phyloP scores from a whole-genome alignment of 2,113 vertebrate species.

The Lepus timidus region DNA sequence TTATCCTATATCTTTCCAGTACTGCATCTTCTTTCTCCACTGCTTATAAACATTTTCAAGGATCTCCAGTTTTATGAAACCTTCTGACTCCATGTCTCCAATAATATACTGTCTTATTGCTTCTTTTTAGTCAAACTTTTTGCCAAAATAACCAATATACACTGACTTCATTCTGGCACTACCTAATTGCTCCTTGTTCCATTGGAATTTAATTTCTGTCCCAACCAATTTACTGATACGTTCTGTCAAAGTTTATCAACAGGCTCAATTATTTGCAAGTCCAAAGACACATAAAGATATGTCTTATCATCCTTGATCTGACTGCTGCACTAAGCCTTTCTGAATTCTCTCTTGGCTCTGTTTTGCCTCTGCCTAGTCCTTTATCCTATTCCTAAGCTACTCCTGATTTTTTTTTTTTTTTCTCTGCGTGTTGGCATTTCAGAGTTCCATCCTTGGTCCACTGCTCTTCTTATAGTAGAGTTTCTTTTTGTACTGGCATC shows the following conservation, averaged over 20 bases:
- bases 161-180: background rate
- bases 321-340: too few species aligned
- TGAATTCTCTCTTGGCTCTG: background rate
- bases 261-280: background rate
- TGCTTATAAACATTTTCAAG: background rate
- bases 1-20: background rate
- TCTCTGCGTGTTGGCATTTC: background rate
- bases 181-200: background rate
- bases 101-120: background rate
- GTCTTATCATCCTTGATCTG: background rate
- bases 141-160: background rate
- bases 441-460: background rate
- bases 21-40: background rate
- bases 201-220: constrained; percentile 36
- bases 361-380: background rate
- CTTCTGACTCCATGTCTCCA: background rate
- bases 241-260: background rate
- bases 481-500: background rate
- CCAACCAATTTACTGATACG: background rate
- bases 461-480: background rate
- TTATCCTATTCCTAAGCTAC: background rate
- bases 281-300: background rate
- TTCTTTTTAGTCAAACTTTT: background rate
- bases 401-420: background rate
- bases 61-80: constrained; percentile 37